Evolutionary conservation across 2,888 invertebrate genomes (phyloP).

Genomic region (Callosobruchus maculatus): DNA sequence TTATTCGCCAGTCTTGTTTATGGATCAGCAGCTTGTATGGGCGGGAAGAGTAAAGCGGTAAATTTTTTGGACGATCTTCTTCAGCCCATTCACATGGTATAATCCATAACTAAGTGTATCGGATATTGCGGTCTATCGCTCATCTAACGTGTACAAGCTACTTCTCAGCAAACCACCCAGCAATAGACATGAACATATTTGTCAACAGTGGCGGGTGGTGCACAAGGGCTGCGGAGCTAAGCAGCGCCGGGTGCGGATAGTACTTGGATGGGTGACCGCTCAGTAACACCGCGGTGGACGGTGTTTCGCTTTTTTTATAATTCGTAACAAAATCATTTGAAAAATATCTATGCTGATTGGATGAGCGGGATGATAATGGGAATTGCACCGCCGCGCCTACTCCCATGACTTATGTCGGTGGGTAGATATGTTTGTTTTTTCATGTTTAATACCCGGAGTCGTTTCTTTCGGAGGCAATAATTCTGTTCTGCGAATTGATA

Average conservation of each 20-base stretch:
- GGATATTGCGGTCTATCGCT: too few relatives aligned
- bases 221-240: too few relatives aligned
- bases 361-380: constrained; percentile 6
- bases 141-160: too few relatives aligned
- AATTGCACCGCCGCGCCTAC: not conserved
- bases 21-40: not conserved
- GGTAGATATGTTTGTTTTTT: not conserved
- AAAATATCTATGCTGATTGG: constrained; percentile 49
- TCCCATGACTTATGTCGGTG: not conserved
- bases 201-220: too few relatives aligned
- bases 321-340: too few relatives aligned
- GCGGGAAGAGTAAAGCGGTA: not conserved
- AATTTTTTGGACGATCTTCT: not conserved
- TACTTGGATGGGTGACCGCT: too few relatives aligned
- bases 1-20: not conserved
- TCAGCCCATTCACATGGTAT: not conserved
- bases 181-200: too few relatives aligned
- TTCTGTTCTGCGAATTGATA: not conserved
- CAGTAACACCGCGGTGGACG: too few relatives aligned
- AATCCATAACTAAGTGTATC: too few relatives aligned
- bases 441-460: not conserved
- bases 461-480: not conserved
- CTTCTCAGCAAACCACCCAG: too few relatives aligned
- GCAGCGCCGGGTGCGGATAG: too few relatives aligned
- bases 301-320: too few relatives aligned